A percentile compares a stretch with the other conserved stretches of the same genome.
phyloP scores from a whole-genome alignment of 2,113 vertebrate species.

The Podarcis cretensis region DNA sequence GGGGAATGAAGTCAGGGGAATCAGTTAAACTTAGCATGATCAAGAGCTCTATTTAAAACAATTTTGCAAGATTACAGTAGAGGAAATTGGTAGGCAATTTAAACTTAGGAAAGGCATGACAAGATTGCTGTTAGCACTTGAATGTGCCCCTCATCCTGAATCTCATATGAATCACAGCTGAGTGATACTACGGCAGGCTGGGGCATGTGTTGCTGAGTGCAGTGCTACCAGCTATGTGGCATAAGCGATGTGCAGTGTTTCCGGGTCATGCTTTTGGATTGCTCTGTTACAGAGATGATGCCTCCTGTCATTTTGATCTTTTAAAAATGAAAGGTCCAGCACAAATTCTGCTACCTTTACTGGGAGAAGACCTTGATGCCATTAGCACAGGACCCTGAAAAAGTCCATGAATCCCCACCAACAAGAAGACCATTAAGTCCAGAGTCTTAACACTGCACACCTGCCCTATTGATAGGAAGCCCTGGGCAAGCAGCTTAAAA shows the following conservation, averaged over 20 bases:
- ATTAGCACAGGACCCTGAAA: too few species aligned
- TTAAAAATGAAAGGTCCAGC: conserved; percentile 2
- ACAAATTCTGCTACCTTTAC: conserved; percentile 48
- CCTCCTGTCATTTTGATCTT: conserved; percentile 39
- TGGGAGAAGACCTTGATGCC: too few species aligned
- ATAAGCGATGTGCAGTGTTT: conserved; percentile 33
- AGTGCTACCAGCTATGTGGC: conserved; percentile 27
- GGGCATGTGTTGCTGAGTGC: conserved; percentile 10
- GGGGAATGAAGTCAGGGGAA: not conserved
- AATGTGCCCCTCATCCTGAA: conserved; percentile 1
- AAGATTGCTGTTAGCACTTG: not conserved
- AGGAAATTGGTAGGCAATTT: not conserved
- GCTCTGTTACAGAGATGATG: conserved; percentile 42
- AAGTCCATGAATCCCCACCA: too few species aligned
- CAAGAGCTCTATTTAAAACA: not conserved
- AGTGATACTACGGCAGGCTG: conserved; percentile 37
- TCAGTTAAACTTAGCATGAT: not conserved
- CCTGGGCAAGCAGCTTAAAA: not conserved
- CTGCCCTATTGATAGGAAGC: not conserved
- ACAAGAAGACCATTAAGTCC: too few species aligned
- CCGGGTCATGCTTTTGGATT: not conserved
- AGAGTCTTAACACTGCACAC: too few species aligned
- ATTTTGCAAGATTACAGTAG: not conserved
- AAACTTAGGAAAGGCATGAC: not conserved
- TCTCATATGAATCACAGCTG: not conserved